These are phyloP conservation scores for Scrobipalpa costella DNA, from an alignment of 2,888 invertebrate species.

Conservation along the genomic window DNA sequence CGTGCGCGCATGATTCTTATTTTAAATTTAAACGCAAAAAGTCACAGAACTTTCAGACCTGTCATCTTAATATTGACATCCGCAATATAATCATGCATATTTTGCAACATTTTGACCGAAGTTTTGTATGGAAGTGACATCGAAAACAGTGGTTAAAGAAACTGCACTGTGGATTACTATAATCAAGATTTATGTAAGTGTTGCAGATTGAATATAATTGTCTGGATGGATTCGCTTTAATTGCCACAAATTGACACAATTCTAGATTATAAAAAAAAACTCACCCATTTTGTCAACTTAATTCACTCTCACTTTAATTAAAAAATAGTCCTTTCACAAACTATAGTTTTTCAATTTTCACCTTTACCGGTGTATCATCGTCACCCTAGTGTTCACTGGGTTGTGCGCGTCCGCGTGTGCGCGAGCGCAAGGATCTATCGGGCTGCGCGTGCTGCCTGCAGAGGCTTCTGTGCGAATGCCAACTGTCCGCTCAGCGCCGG, in stretches of 20 bases:
- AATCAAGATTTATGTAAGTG: constrained; percentile 4
- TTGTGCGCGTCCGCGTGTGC: constrained; percentile 50
- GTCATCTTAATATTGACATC: constrained; percentile 34
- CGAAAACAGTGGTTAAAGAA: neutral
- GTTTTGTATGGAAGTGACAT: neutral
- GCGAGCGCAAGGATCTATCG: constrained; percentile 61
- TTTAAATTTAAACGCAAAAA: constrained; percentile 31
- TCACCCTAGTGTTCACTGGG: constrained; percentile 60
- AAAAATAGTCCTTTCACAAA: constrained; percentile 59
- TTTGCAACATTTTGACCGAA: constrained; percentile 22
- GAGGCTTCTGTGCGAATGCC: constrained; percentile 78
- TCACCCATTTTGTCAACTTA: constrained; percentile 67
- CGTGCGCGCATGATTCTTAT: constrained; percentile 5
- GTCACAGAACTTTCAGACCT: constrained; percentile 33
- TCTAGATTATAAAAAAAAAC: constrained; percentile 36
- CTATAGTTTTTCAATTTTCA: constrained; percentile 52
- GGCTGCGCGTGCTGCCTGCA: constrained; percentile 73
- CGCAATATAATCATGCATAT: neutral
- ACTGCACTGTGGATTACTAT: neutral
- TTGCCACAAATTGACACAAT: neutral
- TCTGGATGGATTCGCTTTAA: constrained; percentile 5
- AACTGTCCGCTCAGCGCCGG: constrained; percentile 54
- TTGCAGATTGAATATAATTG: constrained; percentile 7
- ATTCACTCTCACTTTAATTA: constrained; percentile 63
- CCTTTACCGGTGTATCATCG: constrained; percentile 70